Conservation (phyloP, 2,888 invertebrate genomes). For the Phytoseiulus persimilis region DNA sequence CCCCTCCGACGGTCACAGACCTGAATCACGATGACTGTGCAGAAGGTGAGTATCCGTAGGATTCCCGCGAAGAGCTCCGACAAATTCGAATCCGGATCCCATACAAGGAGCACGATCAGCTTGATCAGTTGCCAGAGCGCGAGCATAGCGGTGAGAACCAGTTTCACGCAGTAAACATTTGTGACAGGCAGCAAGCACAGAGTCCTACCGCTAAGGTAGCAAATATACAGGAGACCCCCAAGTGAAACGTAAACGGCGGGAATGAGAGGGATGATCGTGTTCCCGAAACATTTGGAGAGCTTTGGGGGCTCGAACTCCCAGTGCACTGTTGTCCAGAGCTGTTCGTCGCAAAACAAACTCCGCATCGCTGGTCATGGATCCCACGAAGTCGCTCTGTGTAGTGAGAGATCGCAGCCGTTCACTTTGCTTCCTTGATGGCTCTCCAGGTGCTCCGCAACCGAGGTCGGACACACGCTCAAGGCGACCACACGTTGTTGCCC, state of each 20-base stretch:
- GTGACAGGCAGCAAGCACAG: not conserved
- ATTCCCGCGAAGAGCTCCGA: not conserved
- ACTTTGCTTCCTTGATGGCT: too few relatives aligned
- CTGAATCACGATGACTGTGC: slow-evolving; percentile 34
- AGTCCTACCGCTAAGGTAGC: not conserved
- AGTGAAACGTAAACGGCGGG: not conserved
- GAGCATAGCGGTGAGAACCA: not conserved
- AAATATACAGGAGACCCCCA: not conserved
- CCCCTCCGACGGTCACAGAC: slow-evolving; percentile 47
- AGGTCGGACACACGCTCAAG: too few relatives aligned
- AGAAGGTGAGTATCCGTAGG: not conserved
- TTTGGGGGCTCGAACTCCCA: slow-evolving; percentile 7
- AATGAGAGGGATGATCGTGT: slow-evolving; percentile 1
- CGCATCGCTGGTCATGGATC: too few relatives aligned
- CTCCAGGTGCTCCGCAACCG: too few relatives aligned
- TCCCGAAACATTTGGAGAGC: not conserved
- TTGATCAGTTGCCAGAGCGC: not conserved
- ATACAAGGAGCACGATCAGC: not conserved
- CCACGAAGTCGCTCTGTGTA: too few relatives aligned
- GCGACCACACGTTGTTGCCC: too few relatives aligned
- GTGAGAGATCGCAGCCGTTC: too few relatives aligned
- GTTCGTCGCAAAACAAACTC: not conserved
- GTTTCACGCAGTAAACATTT: not conserved
- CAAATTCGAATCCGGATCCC: not conserved
- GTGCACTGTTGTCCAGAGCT: not conserved